Evolutionary conservation across 2,113 vertebrate genomes (phyloP), one percentile per base, ranked within the genome.

Genomic region (Crotophaga sulcirostris): DNA sequence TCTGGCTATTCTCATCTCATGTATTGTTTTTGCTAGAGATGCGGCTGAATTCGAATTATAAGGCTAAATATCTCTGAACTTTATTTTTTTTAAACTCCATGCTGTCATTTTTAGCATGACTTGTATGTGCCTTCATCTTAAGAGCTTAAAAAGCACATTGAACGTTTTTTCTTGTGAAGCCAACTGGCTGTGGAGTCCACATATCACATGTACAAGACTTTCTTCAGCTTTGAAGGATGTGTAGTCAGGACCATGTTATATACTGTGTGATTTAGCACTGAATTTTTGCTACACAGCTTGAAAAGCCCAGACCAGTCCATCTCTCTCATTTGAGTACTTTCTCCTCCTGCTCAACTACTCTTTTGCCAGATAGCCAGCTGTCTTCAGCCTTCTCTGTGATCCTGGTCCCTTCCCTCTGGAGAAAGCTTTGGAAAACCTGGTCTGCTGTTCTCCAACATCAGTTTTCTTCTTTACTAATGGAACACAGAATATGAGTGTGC

Each of bases 371-470:
- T 90, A 83, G n/a, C 38, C 87, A 81, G 83, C 55, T 96, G 91
- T 60, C 87, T 67, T 70, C 75, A 86, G 63, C 60, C 76, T 81
- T 67, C 21, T 44, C 17, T 34, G 49, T 78, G 87, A 94, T 58
- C 78, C 47, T 42, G 82, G 75, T 77, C 87, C 66, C 51, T 91
- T 93, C 75, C 79, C 84, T 2, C 3, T 18, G 64, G 93, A 90
- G 72, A 90, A 81, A 55, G 64, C 52, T 84, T 47, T 93, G 96
- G 95, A 97, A 96, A 96, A 93, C 67, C 45, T 38, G 47, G 16
- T 38, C 36, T 80, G 59, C 56, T 86, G 15, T 67, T 94, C 93
- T 90, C 93, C 88, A 64, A 3, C 51, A 24, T 60, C 5, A 7
- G 14, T 82, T 83, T 74, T 83, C 84, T 90, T 76, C 68, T 92